Percentiles rank a stretch among this genome's conserved stretches.
These are phyloP conservation scores for Drosophila infuscata DNA, from an alignment of 2,888 invertebrate species.

Conservation along the genomic window DNA sequence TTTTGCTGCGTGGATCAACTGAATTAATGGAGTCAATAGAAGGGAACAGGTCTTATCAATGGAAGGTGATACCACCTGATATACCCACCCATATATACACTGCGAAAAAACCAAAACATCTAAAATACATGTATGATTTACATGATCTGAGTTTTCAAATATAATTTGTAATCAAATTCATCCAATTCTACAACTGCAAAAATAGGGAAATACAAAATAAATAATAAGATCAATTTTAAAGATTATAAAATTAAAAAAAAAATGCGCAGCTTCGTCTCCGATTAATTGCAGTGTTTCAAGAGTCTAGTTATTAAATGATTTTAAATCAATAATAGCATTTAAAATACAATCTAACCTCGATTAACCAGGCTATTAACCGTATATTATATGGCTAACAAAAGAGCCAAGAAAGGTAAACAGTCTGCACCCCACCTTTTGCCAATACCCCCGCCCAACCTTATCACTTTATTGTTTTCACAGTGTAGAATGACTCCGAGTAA, in stretches of 20 bases:
- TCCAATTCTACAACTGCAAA: neutral
- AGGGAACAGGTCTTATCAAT: constrained; percentile 19
- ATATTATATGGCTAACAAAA: neutral
- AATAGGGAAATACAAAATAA: neutral
- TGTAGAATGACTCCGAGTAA: constrained; percentile 5
- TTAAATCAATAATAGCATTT: neutral
- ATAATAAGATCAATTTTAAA: neutral
- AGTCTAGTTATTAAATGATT: neutral
- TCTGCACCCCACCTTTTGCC: neutral
- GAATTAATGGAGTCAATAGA: constrained; percentile 30
- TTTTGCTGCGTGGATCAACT: constrained; percentile 31
- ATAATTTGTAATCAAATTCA: neutral
- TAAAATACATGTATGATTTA: neutral
- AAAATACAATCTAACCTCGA: neutral
- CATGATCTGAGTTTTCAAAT: neutral
- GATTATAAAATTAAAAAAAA: neutral
- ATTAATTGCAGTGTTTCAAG: neutral
- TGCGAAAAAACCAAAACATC: neutral
- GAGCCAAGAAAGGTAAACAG: neutral
- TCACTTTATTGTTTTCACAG: neutral
- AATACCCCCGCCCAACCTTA: neutral
- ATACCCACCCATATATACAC: neutral
- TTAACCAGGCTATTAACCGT: neutral
- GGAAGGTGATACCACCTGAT: constrained; percentile 12
- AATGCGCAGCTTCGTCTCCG: neutral